A percentile compares a stretch with the other conserved stretches of the same genome.
phyloP scores from a whole-genome alignment of 2,888 invertebrate species.

The Ectropis crepuscularia region DNA sequence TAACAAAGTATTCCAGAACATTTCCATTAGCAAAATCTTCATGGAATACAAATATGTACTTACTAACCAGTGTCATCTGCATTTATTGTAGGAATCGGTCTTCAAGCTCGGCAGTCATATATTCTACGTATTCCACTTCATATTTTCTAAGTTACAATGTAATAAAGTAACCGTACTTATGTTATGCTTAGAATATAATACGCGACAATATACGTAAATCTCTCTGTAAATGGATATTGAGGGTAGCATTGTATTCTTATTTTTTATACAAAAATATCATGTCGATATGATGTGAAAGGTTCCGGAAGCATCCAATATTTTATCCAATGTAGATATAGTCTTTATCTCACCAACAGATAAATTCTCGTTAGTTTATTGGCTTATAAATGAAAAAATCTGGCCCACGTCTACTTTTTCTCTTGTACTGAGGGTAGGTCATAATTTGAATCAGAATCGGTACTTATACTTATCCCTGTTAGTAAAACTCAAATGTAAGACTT shows the following conservation, averaged over 20 bases:
- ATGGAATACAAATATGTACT: background rate
- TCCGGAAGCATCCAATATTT: background rate
- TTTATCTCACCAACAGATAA: too few relatives aligned
- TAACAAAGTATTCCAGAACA: too few relatives aligned
- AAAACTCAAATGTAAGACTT: too few relatives aligned
- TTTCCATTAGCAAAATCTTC: background rate
- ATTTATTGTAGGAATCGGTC: background rate
- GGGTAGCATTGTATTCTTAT: slow-evolving; percentile 8
- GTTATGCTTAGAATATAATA: background rate
- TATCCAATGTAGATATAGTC: too few relatives aligned
- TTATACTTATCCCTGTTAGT: too few relatives aligned
- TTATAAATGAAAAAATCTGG: too few relatives aligned
- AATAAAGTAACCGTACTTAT: slow-evolving; percentile 9
- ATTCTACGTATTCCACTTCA: background rate
- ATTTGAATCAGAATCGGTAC: too few relatives aligned
- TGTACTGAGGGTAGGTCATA: too few relatives aligned
- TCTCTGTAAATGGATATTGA: slow-evolving; percentile 17
- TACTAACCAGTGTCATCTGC: background rate
- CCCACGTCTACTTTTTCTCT: too few relatives aligned
- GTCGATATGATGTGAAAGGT: background rate
- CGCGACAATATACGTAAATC: slow-evolving; percentile 11
- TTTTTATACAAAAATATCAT: slow-evolving; percentile 5
- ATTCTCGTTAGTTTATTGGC: too few relatives aligned
- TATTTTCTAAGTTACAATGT: slow-evolving; percentile 3
- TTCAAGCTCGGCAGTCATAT: background rate